These are phyloP conservation scores for Pithys albifrons DNA, from an alignment of 2,113 vertebrate species.

Conservation along the genomic window DNA sequence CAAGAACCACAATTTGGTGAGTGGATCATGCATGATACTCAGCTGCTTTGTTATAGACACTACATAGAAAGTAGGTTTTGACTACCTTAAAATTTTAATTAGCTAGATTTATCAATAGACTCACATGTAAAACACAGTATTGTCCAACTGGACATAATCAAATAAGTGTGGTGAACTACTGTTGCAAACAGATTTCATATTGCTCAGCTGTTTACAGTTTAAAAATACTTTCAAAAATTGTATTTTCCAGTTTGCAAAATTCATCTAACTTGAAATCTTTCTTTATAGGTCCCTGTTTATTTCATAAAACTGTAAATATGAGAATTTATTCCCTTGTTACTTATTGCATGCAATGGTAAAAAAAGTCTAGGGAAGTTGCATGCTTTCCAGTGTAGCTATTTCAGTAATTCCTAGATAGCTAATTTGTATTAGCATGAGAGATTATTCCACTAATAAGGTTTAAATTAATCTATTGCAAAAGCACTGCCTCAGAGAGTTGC, in stretches of 20 bases:
- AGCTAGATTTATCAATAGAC: neutral
- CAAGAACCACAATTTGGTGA: neutral
- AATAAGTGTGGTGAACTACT: neutral
- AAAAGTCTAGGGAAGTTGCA: neutral
- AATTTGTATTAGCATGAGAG: conserved; percentile 22
- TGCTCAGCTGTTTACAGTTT: neutral
- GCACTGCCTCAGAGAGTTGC: conserved; percentile 20
- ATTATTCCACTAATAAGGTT: conserved; percentile 41
- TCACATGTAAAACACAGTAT: neutral
- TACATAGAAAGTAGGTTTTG: neutral
- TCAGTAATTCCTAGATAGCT: conserved; percentile 37
- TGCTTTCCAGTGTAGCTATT: neutral
- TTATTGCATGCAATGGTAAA: neutral
- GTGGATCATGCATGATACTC: neutral
- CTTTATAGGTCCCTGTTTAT: neutral
- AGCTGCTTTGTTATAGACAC: neutral
- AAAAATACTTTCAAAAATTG: neutral
- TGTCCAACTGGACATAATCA: neutral
- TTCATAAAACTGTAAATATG: neutral
- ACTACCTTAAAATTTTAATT: neutral
- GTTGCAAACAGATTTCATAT: neutral
- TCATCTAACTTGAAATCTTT: neutral
- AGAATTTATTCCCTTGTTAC: neutral
- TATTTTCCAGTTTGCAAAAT: conserved; percentile 25
- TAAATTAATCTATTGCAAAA: conserved; percentile 54